A percentile compares a stretch with the other conserved stretches of the same genome.
Evolutionary conservation across 2,888 invertebrate species (phyloP).

Genomic region (Plutella xylostella): DNA sequence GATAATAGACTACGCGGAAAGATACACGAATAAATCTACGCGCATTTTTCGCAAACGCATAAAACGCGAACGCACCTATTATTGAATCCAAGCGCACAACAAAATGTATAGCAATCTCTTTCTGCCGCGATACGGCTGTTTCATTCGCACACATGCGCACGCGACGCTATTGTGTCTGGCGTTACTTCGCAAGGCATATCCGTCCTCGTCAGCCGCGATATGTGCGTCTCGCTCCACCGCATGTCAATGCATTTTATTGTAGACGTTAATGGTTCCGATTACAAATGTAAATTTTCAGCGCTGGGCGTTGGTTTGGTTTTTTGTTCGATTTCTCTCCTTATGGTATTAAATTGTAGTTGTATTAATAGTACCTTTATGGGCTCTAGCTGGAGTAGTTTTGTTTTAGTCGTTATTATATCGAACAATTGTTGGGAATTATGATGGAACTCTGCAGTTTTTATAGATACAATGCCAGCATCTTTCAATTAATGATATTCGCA

Average conservation of each 20-base stretch:
- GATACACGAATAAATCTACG: slow-evolving; percentile 50
- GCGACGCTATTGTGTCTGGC: slow-evolving; percentile 64
- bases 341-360: slow-evolving; percentile 57
- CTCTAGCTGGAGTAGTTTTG: neutral
- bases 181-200: slow-evolving; percentile 37
- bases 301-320: slow-evolving; percentile 57
- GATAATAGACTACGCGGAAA: slow-evolving; percentile 54
- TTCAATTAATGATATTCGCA: no score
- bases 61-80: slow-evolving; percentile 59
- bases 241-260: slow-evolving; percentile 68
- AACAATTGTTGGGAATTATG: no score
- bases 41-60: slow-evolving; percentile 65
- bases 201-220: slow-evolving; percentile 39
- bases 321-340: slow-evolving; percentile 54
- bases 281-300: slow-evolving; percentile 68
- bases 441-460: no score
- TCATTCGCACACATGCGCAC: slow-evolving; percentile 41
- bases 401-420: no score
- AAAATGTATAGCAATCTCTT: slow-evolving; percentile 28
- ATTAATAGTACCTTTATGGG: slow-evolving; percentile 32
- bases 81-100: slow-evolving; percentile 37
- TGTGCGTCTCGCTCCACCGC: slow-evolving; percentile 40
- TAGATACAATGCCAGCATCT: no score
- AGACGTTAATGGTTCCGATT: slow-evolving; percentile 66
- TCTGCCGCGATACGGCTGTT: slow-evolving; percentile 34